Evolutionary conservation across 2,113 vertebrate species (phyloP).

Genomic region (Seriola dumerili): DNA sequence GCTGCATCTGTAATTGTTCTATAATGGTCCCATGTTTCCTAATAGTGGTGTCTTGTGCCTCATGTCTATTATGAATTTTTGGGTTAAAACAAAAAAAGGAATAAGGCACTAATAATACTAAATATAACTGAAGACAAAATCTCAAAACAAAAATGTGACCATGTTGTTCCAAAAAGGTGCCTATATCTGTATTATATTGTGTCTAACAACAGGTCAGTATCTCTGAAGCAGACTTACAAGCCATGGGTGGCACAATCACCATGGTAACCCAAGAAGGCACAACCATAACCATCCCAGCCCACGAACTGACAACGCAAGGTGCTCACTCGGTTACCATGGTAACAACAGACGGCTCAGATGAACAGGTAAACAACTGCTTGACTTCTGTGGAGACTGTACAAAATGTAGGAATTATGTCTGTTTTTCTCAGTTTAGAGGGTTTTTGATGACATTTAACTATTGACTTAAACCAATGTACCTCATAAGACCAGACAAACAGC

Average conservation of each 20-base stretch:
- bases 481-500: background rate
- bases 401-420: too few relatives aligned
- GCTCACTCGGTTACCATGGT: slow-evolving; percentile 96
- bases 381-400: background rate
- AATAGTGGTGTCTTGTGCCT: background rate
- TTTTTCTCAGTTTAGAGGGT: background rate
- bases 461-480: background rate
- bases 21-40: background rate
- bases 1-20: background rate
- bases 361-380: slow-evolving; percentile 86
- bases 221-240: slow-evolving; percentile 95
- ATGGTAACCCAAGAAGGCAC: slow-evolving; percentile 99
- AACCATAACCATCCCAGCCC: slow-evolving; percentile 96
- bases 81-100: background rate
- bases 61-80: background rate
- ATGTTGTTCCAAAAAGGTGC: background rate
- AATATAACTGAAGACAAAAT: background rate
- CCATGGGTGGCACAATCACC: slow-evolving; percentile 95
- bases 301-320: slow-evolving; percentile 92
- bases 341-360: slow-evolving; percentile 92
- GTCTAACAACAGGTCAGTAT: slow-evolving; percentile 90
- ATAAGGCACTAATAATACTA: background rate
- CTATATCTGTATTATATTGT: slow-evolving; percentile 3
- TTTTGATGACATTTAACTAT: background rate
- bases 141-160: background rate